These are phyloP conservation scores for Chrysopa pallens DNA, from an alignment of 1,140 invertebrate genomes.

Conservation along the genomic window DNA sequence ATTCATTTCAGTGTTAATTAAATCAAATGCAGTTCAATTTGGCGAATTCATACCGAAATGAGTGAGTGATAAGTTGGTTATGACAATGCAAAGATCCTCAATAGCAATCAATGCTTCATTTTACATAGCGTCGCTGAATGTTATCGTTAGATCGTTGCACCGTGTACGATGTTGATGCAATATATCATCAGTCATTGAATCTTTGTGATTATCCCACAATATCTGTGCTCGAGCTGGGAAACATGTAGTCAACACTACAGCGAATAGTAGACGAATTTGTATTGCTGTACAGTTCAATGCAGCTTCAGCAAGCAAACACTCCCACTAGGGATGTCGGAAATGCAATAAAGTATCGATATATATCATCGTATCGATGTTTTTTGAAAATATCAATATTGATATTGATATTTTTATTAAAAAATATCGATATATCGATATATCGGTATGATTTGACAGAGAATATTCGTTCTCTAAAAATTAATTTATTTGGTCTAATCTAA, in stretches of 20 bases:
- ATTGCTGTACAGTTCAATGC: constrained; percentile 11
- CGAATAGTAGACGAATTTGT: constrained; percentile 13
- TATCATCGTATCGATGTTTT: too few species aligned
- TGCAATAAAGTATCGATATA: too few species aligned
- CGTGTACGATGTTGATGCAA: not conserved
- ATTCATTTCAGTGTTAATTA: constrained; percentile 1
- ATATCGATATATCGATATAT: too few species aligned
- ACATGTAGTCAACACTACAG: constrained; percentile 10
- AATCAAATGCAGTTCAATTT: constrained; percentile 1
- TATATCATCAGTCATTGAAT: constrained; percentile 9
- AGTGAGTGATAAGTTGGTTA: constrained; percentile 4
- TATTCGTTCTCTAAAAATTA: too few species aligned
- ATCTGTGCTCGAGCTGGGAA: constrained; percentile 2
- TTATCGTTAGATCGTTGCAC: constrained; percentile 1
- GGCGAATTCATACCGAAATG: constrained; percentile 5
- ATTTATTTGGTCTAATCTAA: too few species aligned
- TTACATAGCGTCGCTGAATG: constrained; percentile 3
- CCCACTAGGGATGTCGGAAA: too few species aligned
- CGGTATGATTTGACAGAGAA: too few species aligned
- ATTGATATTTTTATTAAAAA: too few species aligned
- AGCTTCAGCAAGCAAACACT: constrained; percentile 17
- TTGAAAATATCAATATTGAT: too few species aligned
- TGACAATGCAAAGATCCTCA: constrained; percentile 7
- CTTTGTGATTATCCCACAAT: constrained; percentile 10
- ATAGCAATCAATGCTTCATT: constrained; percentile 11